Evolutionary conservation across 2,888 invertebrate genomes (phyloP).

Genomic region (Agonopterix heracliana): DNA sequence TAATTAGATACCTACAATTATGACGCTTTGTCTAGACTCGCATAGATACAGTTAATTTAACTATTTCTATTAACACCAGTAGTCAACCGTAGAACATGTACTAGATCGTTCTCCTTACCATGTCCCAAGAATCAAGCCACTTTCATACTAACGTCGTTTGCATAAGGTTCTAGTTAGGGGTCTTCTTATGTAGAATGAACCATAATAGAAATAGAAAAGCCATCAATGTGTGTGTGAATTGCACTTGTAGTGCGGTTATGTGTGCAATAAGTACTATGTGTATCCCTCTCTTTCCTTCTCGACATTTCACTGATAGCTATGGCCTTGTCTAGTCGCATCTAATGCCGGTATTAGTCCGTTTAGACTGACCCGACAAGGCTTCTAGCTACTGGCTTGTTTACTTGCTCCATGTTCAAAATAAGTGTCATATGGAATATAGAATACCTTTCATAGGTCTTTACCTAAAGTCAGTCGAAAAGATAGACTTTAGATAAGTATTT

Average conservation of each 20-base stretch:
- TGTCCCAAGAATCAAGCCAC: background rate
- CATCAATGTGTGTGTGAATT: constrained; percentile 56
- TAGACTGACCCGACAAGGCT: constrained; percentile 31
- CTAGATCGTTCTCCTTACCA: too few species aligned
- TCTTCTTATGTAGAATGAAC: background rate
- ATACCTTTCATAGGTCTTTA: too few species aligned
- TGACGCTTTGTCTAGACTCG: background rate
- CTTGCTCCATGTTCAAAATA: constrained; percentile 9
- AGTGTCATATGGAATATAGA: too few species aligned
- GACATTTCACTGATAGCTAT: constrained; percentile 75
- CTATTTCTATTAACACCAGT: constrained; percentile 41
- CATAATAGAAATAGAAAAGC: constrained; percentile 68
- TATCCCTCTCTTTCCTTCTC: constrained; percentile 73
- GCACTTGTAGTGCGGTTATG: constrained; percentile 65
- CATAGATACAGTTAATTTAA: constrained; percentile 22
- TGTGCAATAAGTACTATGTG: constrained; percentile 72
- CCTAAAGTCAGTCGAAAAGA: too few species aligned
- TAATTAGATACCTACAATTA: too few species aligned
- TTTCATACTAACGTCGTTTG: background rate
- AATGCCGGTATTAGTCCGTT: constrained; percentile 72
- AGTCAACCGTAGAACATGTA: constrained; percentile 54
- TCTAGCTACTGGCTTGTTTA: constrained; percentile 41
- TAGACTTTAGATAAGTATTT: background rate
- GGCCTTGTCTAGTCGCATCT: constrained; percentile 77
- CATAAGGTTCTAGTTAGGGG: background rate